A percentile compares a stretch with the other conserved stretches of the same genome.
phyloP scores from a whole-genome alignment of 2,113 vertebrate species.

The Gallinago media region DNA sequence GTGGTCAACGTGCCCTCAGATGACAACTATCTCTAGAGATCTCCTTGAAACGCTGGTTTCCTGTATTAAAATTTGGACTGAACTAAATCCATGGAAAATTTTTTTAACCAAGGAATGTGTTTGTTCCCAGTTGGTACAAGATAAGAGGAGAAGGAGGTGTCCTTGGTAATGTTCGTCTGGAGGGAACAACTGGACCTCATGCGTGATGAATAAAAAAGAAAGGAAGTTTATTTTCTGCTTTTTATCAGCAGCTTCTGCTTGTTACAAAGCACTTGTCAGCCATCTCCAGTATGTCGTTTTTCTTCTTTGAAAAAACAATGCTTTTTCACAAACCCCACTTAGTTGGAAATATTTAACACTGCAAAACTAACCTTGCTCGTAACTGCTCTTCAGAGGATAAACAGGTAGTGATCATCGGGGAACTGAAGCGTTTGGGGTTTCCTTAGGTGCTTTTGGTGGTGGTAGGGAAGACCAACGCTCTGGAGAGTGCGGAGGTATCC shows the following conservation, averaged over 20 bases:
- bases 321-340: background rate
- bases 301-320: background rate
- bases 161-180: background rate
- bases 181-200: background rate
- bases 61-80: background rate
- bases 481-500: background rate
- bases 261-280: background rate
- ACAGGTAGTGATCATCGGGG: accelerated
- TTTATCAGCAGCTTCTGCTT: background rate
- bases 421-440: background rate
- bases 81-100: background rate
- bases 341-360: background rate
- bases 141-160: constrained; percentile 12
- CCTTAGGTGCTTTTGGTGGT: background rate
- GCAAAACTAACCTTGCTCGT: background rate
- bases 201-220: constrained; percentile 1
- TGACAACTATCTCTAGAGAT: background rate
- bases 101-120: background rate
- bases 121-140: background rate
- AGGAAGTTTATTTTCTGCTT: constrained; percentile 44
- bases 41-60: background rate
- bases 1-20: background rate
- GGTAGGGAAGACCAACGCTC: background rate
- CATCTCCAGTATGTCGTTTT: background rate
- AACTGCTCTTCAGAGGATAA: background rate